phyloP scores from a whole-genome alignment of 2,113 vertebrate genomes.

The Cyphomyrus plagiostoma region DNA sequence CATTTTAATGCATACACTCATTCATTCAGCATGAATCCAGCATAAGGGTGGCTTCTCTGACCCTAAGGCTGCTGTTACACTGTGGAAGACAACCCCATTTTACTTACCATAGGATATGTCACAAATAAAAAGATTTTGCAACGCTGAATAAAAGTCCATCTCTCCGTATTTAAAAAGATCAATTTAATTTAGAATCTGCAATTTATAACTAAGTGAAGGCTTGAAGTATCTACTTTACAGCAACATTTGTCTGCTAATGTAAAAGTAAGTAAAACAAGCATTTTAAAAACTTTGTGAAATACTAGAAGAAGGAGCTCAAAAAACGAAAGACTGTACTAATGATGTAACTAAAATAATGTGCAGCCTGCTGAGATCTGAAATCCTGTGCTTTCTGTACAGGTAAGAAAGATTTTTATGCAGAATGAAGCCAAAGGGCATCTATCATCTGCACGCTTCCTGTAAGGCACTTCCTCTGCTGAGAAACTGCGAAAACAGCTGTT shows the following conservation, averaged over 20 bases:
- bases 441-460: neutral
- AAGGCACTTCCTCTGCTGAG: neutral
- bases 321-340: neutral
- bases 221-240: neutral
- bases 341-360: too few relatives aligned
- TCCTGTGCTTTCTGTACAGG: neutral
- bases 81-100: neutral
- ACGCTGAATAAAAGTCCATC: neutral
- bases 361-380: neutral
- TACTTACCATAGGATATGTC: neutral
- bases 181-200: neutral
- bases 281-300: neutral
- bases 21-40: neutral
- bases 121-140: neutral
- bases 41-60: neutral
- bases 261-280: neutral
- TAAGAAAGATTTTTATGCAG: neutral
- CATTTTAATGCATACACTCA: neutral
- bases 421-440: neutral
- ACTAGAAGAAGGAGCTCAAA: neutral
- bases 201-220: neutral
- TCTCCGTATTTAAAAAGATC: neutral
- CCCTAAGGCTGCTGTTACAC: neutral
- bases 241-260: neutral
- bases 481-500: neutral